Evolutionary conservation across 2,113 vertebrate species (phyloP), one percentile per base, ranked within the genome.

Genomic region (Lophura nycthemera): DNA sequence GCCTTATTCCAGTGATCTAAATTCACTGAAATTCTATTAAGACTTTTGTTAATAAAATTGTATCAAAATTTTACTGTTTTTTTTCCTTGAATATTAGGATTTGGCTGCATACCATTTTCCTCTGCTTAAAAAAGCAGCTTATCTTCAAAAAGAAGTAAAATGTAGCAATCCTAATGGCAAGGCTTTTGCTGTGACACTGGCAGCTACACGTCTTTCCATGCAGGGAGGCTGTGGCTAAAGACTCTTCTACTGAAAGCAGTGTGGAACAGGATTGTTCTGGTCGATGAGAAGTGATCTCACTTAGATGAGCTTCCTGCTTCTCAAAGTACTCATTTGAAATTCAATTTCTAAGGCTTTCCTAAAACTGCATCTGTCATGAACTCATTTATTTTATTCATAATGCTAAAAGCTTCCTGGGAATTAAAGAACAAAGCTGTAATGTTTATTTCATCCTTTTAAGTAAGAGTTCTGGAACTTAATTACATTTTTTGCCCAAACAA

Each of bases 161-260:
- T 8, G 4, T 20, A 43, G n/a, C 30, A 47, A 32, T 80, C n/a
- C 14, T 74, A 11, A 40, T 52, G 64, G 56, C 73, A 64, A 8
- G 38, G 30, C 27, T 38, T 56, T 67, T 36, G 10, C 50, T 83
- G 24, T 19, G 59, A 13, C 70, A 86, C 48, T 91, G 29, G 65
- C 67, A 50, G 60, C 22, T 2, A 11, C 36, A 10, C 16, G 24
- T 76, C 66, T 66, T 60, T 93, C 71, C 73, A 24, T 40, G 65
- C 71, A 96, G 95, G 94, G 89, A 95, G 84, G 63, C 54, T 45
- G 76, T 95, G 13, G 40, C 94, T 69, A 79, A 86, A 82, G 94
- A 95, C 11, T 90, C 76, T n/a, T 48, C 77, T 69, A n/a, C 85
- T 7, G 95, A 96, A 92, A 80, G 73, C 40, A 43, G 18, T 3